A percentile compares a stretch with the other conserved stretches of the same genome.
phyloP scores from a whole-genome alignment of 2,888 invertebrate genomes.

The Sesamia inferens region DNA sequence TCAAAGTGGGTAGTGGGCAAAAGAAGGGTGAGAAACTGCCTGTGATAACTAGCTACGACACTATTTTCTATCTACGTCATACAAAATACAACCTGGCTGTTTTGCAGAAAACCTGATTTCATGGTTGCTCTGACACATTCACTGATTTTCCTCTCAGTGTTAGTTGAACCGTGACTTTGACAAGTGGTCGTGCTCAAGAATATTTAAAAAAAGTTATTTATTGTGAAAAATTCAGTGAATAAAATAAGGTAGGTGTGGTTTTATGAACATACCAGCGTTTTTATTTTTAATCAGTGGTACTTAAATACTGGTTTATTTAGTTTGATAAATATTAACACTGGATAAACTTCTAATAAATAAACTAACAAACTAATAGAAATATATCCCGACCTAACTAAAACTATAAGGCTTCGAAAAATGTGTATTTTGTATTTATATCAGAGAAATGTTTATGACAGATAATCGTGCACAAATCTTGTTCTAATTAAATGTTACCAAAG shows the following conservation, averaged over 20 bases:
- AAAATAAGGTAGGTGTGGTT: slow-evolving; percentile 19
- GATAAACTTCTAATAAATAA: background rate
- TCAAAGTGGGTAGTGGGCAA: too few species aligned
- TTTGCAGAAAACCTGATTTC: slow-evolving; percentile 32
- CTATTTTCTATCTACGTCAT: background rate
- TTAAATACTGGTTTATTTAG: background rate
- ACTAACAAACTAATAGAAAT: background rate
- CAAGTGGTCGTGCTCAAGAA: slow-evolving; percentile 14
- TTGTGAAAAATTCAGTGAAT: background rate
- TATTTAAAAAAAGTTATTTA: background rate
- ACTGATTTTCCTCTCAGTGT: slow-evolving; percentile 49
- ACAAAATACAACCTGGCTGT: slow-evolving; percentile 15
- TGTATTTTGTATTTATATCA: background rate
- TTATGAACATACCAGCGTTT: background rate
- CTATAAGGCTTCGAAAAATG: background rate
- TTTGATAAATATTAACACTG: background rate
- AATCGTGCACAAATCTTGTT: background rate
- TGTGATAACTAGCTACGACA: too few species aligned
- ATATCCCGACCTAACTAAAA: background rate
- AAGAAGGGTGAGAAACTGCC: too few species aligned
- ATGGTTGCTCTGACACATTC: slow-evolving; percentile 19
- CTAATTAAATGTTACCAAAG: background rate
- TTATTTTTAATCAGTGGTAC: background rate
- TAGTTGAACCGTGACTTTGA: slow-evolving; percentile 25
- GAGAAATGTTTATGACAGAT: background rate